These are phyloP conservation scores for Leucophenga montana DNA, from an alignment of 2,888 invertebrate species.

Conservation along the genomic window DNA sequence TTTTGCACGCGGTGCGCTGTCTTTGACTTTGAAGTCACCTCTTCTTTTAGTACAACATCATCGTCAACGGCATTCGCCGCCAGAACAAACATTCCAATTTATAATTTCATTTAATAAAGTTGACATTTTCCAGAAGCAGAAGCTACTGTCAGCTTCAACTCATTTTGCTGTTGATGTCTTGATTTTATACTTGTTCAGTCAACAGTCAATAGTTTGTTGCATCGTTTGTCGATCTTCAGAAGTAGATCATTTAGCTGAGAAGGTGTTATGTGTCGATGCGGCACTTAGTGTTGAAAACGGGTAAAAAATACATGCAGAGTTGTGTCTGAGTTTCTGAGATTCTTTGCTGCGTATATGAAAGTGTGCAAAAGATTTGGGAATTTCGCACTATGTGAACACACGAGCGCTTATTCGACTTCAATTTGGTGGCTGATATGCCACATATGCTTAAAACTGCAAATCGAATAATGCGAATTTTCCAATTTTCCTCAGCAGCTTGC, in stretches of 20 bases:
- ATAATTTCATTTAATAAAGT: conserved; percentile 67
- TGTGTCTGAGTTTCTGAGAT: background rate
- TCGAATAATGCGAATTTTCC: background rate
- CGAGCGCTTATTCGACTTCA: background rate
- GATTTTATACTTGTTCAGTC: conserved; percentile 17
- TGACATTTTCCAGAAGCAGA: conserved; percentile 53
- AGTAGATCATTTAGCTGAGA: conserved; percentile 58
- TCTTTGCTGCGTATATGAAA: background rate
- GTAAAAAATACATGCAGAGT: background rate
- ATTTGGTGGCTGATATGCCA: background rate
- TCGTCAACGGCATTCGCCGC: conserved; percentile 6
- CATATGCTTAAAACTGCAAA: conserved; percentile 4
- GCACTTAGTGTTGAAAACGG: background rate
- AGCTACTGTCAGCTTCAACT: conserved; percentile 19
- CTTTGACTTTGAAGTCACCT: conserved; percentile 52
- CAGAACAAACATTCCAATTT: conserved; percentile 59
- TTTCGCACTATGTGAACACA: conserved; percentile 8
- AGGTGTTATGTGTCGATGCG: background rate
- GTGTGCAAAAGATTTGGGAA: conserved; percentile 22
- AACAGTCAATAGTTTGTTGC: conserved; percentile 19
- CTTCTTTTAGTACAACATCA: conserved; percentile 1
- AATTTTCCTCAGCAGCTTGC: background rate
- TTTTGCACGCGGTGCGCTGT: conserved; percentile 59
- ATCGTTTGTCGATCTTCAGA: conserved; percentile 25
- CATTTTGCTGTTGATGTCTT: conserved; percentile 13